Conservation (phyloP, 2,113 vertebrate species). For the Crypturellus undulatus region DNA sequence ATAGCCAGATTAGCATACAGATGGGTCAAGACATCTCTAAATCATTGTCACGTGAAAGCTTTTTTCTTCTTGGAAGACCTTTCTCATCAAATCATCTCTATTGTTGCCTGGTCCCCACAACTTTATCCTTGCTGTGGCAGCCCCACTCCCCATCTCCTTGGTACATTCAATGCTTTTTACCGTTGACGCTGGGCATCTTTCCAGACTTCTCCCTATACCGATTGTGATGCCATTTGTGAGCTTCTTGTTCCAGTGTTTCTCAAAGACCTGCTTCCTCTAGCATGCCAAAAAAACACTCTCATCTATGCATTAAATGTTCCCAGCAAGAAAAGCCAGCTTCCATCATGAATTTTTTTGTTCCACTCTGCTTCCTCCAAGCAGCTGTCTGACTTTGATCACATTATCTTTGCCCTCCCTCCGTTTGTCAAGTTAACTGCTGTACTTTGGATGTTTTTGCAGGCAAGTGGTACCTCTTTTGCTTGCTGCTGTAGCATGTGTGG, state of each 20-base stretch:
- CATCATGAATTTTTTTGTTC: not conserved
- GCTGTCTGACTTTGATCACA: not conserved
- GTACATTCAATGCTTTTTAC: not conserved
- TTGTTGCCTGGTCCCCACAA: not conserved
- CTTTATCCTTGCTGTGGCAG: not conserved
- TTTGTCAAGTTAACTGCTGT: not conserved
- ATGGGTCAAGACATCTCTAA: not conserved
- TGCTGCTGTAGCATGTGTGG: not conserved
- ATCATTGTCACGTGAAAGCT: not conserved
- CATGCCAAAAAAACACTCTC: not conserved
- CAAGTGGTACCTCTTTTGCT: not conserved
- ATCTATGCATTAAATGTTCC: not conserved
- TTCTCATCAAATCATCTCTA: not conserved
- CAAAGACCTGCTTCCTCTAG: not conserved
- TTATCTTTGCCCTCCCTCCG: not conserved
- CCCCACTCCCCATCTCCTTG: not conserved
- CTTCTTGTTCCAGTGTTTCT: not conserved
- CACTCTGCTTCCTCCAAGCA: not conserved
- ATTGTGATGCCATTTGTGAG: not conserved
- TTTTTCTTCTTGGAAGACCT: not conserved
- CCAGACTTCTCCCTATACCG: not conserved
- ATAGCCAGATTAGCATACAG: not conserved
- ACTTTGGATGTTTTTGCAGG: not conserved
- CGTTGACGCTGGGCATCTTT: not conserved
- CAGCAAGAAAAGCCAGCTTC: not conserved